These are phyloP conservation scores for Germaria angustata DNA, from an alignment of 2,888 invertebrate genomes.

Conservation along the genomic window DNA sequence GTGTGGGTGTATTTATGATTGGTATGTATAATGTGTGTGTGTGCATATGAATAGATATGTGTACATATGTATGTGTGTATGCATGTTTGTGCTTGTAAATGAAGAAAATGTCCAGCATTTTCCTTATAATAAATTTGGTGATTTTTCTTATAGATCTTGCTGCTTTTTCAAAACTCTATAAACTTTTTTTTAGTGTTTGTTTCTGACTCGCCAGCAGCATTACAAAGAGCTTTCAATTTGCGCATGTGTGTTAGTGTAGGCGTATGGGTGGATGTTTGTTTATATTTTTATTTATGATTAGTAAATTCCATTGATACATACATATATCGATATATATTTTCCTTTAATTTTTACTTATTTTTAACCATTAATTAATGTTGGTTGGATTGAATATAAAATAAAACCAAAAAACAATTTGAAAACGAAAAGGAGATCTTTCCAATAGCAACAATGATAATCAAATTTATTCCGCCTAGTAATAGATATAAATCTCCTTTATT, in stretches of 20 bases:
- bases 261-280: background rate
- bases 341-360: conserved; percentile 32
- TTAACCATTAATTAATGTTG: conserved; percentile 52
- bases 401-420: background rate
- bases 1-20: background rate
- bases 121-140: conserved; percentile 62
- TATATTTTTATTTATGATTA: conserved; percentile 50
- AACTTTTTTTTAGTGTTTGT: background rate
- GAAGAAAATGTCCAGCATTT: conserved; percentile 80
- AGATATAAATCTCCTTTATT: background rate
- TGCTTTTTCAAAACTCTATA: conserved; percentile 60
- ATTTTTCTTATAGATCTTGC: conserved; percentile 55
- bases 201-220: conserved; percentile 28
- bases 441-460: background rate
- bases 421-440: background rate
- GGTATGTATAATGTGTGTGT: background rate
- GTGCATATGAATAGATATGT: background rate
- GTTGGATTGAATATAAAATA: conserved; percentile 23
- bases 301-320: conserved; percentile 66
- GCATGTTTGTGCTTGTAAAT: conserved; percentile 38
- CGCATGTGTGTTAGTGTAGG: background rate
- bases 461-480: background rate
- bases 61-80: conserved; percentile 22
- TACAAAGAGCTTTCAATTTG: background rate
- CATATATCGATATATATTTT: conserved; percentile 38